Evolutionary conservation across 2,113 vertebrate genomes (phyloP), one percentile per base, ranked within the genome.

Genomic region (Todiramphus saurophagus): DNA sequence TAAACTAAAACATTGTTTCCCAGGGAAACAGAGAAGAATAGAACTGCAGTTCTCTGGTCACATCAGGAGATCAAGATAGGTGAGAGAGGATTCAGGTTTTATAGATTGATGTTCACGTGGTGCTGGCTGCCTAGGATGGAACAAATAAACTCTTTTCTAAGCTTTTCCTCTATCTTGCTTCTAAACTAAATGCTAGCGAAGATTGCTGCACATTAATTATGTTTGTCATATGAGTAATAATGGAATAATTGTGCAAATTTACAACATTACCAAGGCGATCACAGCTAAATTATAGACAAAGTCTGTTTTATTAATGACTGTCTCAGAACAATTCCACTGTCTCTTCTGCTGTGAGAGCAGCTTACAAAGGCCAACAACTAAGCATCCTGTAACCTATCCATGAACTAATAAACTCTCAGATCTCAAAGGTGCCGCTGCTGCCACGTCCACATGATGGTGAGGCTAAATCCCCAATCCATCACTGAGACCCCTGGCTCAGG

Each of bases 181-280:
- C 89, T 78, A 72, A 95, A 60, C 30, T 60, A 78, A 72, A 69
- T 48, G 64, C 69, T 60, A 28, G 35, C 78, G 60, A 68, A 94
- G 33, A 64, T 19, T 89, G 56, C 74, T 84, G 81, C 56, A 62
- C 25, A 28, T 56, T 63, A 81, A 28, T 50, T 96, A 44, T 39
- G 27, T 76, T 94, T 93, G 74, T 56, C 37, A 16, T 62, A 50
- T 82, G 87, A 91, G 48, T 87, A 87, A 89, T 84, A 85, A 90
- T 70, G 41, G 53, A 62, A 67, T 62, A 83, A 87, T 60, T 50
- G 94, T 62, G 62, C 75, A 95, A 72, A 90, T 83, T 23, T 73
- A 74, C 28, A 89, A 73, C 74, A 86, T 83, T 80, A 88, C 21
- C 46, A 73, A 87, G 80, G 81, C 70, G 91, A 91, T 90, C 21